phyloP scores from a whole-genome alignment of 1,140 invertebrate genomes.

The Oedothorax gibbosus region DNA sequence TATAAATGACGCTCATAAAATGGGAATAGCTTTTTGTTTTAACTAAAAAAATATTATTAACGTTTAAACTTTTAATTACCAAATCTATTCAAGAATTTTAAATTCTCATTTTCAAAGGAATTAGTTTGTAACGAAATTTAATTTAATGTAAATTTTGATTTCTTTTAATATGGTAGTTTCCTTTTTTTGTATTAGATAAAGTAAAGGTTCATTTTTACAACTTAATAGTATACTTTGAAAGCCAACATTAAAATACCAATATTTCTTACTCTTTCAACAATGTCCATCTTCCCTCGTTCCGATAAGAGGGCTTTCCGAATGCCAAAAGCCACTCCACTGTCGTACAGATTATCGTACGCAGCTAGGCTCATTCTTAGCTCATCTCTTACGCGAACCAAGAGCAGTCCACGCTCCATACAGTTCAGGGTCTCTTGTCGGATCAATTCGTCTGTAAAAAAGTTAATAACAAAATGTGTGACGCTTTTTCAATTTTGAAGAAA shows the following conservation, averaged over 20 bases:
- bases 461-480: not conserved
- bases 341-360: conserved; percentile 94
- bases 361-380: conserved; percentile 96
- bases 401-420: conserved; percentile 94
- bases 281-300: conserved; percentile 78
- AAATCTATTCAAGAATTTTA: no score
- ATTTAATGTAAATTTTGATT: no score
- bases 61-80: no score
- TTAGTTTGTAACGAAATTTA: no score
- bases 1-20: no score
- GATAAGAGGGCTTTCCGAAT: conserved; percentile 92
- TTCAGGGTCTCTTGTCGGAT: conserved; percentile 97
- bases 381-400: conserved; percentile 91
- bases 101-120: no score
- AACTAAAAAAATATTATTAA: no score
- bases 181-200: no score
- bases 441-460: conserved; percentile 79
- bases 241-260: not conserved
- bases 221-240: not conserved
- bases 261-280: conserved; percentile 71
- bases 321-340: conserved; percentile 97
- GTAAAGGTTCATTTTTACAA: not conserved
- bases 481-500: no score
- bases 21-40: no score
- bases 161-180: no score